Evolutionary conservation across 2,113 vertebrate genomes (phyloP).

Genomic region (Phyllostomus discolor): DNA sequence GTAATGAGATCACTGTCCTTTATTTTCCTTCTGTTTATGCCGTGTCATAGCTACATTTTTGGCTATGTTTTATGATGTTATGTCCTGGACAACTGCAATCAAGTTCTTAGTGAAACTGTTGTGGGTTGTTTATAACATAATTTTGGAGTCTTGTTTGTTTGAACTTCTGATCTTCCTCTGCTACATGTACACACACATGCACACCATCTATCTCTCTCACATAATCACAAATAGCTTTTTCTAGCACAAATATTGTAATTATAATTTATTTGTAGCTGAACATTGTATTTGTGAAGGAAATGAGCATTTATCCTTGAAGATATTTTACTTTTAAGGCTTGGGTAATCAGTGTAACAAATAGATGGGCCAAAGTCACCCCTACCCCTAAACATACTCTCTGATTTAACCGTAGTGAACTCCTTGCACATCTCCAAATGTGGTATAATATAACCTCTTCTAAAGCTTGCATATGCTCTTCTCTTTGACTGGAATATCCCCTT

Average conservation of each 20-base stretch:
- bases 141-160: conserved; percentile 52
- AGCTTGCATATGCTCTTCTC: background rate
- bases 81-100: conserved; percentile 67
- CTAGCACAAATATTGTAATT: background rate
- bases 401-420: background rate
- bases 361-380: background rate
- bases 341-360: background rate
- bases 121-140: conserved; percentile 55
- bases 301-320: background rate
- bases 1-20: conserved; percentile 32
- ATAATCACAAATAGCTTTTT: conserved; percentile 50
- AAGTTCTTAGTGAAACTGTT: conserved; percentile 71
- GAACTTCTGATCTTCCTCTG: conserved; percentile 62
- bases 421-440: background rate
- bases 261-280: background rate
- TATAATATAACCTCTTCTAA: background rate
- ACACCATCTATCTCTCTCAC: background rate
- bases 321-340: background rate
- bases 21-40: conserved; percentile 69
- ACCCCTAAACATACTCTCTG: background rate
- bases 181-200: background rate
- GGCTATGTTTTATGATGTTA: conserved; percentile 66
- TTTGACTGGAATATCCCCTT: background rate
- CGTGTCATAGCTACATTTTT: conserved; percentile 68
- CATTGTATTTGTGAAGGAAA: background rate